Evolutionary conservation across 1,140 invertebrate species (phyloP), one percentile per base, ranked within the genome.

Genomic region (Ceratina australensis): DNA sequence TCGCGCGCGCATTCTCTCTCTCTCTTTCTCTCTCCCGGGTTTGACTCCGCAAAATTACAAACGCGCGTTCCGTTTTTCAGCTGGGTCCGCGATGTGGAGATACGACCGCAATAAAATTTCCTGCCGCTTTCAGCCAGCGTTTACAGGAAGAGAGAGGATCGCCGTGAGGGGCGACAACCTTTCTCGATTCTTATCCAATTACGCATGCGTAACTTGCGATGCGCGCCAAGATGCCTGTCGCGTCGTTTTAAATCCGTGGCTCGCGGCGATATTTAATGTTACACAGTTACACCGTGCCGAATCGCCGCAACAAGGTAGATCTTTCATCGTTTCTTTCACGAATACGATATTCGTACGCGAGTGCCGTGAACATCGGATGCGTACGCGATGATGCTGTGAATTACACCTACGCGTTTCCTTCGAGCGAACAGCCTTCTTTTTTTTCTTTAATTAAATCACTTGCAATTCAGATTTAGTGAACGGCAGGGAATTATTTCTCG

Each of bases 121-220:
- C 26, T 64, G 22, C 5, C 50, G 61, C 28, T 50, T 59, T 56
- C 20, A 54, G 54, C 42, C 59, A n/a, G 49, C 15, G 57, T 15
- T 54, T 63, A 47, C 75, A 56, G 59, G 59, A 72, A 76, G 59
- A 67, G 52, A 33, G n/a, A 33, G 28, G n/a, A 24, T 8, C 69
- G 16, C 2, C 20, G 28, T n/a, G 59, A 47, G 66, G 65, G 68
- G 64, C 80, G 80, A 83, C 54, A 77, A 83, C 81, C 80, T 57
- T 63, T 24, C 59, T 66, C 76, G 76, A 82, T 83, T 80, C 78
- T 83, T 82, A 83, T 83, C 81, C 81, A 82, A 83, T 83, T 83
- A 83, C 80, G 66, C 65, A 82, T 79, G 68, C 80, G 71, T 79
- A 72, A 77, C 66, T 81, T 65, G 49, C 57, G 69, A 13, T 61